Base-by-base conservation (phyloP, 2,888 invertebrate species). In the Kryphioiulus occultus region DNA sequence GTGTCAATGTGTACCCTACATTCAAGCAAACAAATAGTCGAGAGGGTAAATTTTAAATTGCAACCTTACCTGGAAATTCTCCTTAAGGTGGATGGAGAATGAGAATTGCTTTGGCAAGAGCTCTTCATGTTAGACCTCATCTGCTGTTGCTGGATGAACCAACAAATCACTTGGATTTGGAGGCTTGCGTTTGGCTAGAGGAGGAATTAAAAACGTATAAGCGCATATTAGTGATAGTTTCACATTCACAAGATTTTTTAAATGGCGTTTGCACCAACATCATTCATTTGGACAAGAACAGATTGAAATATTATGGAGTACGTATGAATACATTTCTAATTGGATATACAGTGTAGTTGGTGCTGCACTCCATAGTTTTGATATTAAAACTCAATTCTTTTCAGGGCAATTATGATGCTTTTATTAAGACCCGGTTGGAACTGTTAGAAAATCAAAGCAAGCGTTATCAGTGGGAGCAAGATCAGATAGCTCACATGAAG, bases 381-480 rank as follows among this genome's bases (percentile, higher is more conserved):
- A 22, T 17, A 10, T 32, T 59, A 32, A 32, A 82, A 53, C 59
- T 47, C 19, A 17, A 59, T 19, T 26, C 88, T 88, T 90, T 92
- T n/a, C 90, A 94, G 94, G 95, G 95, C 90, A 99, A 99, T 93
- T 99, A 99, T 92, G 99, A 99, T 92, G 96, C 97, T 0, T 99
- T 99, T 91, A 95, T 97, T 12, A 95, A 96, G 90, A 99, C 99
- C 2, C 94, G 98, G 89, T 94, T 96, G 94, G 99, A 99, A 92
- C 93, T 99, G 90, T 93, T 98, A 89, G 99, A 99, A 92, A 99
- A 99, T 92, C 99, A 99, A 93, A 96, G 96, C 95, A 99, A 99
- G 92, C 97, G 98, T 91, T 99, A 99, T 93, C 98, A 98, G 91
- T 99, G 99, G 99, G 99, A 99, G 92, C 99, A 99, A 92, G 98